phyloP scores from a whole-genome alignment of 92 coral and sea anemone species.

The Parazoanthus swiftii region DNA sequence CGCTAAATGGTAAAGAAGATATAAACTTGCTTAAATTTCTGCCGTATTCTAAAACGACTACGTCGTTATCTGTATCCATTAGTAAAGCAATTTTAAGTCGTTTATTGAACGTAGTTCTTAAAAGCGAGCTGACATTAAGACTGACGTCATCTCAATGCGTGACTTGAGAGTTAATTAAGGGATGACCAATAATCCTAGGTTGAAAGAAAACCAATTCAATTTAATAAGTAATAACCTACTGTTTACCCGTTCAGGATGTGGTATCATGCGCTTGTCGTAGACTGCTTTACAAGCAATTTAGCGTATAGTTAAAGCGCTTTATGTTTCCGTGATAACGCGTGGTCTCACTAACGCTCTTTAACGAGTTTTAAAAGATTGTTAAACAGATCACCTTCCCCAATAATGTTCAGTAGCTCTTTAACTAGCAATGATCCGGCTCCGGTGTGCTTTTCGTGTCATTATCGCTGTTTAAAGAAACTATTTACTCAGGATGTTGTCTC shows the following conservation, averaged over 20 bases:
- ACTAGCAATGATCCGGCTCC: slow-evolving; percentile 38
- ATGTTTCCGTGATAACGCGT: slow-evolving; percentile 57
- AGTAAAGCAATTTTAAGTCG: not conserved
- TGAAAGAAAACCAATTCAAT: slow-evolving; percentile 49
- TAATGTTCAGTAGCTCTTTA: slow-evolving; percentile 16
- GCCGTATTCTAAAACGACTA: not conserved
- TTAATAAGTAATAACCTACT: slow-evolving; percentile 21
- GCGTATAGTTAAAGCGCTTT: slow-evolving; percentile 60
- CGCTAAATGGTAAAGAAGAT: no score
- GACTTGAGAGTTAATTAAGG: slow-evolving; percentile 83
- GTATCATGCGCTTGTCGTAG: slow-evolving; percentile 13
- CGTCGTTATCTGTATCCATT: not conserved
- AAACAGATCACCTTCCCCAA: slow-evolving; percentile 14
- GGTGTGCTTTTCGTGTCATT: not conserved
- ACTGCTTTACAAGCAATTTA: slow-evolving; percentile 37
- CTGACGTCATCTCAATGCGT: slow-evolving; percentile 66
- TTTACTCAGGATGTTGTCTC: not conserved
- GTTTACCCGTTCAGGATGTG: slow-evolving; percentile 41
- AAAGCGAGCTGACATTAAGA: not conserved
- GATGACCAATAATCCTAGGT: slow-evolving; percentile 68
- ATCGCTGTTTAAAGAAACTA: slow-evolving; percentile 1
- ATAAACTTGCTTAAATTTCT: not conserved
- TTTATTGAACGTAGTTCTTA: not conserved
- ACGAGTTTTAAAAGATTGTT: slow-evolving; percentile 16
- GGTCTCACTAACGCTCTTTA: not conserved